Evolutionary conservation across 2,888 invertebrate genomes (phyloP), one percentile per base, ranked within the genome.

Genomic region (Trichopoda pennipes): DNA sequence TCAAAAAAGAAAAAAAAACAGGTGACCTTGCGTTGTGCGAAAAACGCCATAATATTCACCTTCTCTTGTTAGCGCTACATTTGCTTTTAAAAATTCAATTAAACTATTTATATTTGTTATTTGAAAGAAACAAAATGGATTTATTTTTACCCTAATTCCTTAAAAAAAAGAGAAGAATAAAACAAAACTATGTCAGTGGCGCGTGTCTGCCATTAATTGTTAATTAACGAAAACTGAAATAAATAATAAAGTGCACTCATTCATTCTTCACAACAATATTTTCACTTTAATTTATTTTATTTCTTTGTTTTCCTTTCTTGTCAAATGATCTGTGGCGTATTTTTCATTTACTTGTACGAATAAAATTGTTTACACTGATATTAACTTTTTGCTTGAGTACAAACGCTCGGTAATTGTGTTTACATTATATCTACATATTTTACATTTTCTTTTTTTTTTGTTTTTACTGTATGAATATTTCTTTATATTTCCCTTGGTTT

Each of bases 141-240:
- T 44, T n/a, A 47, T 35, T 53, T 19, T 56, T 56, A 2, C 47
- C 23, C 32, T 9, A 38, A 28, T 32, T 42, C 21, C 19, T 4
- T 3, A 32, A 51, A 51, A 51, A 32, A 56, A 1, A 19, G 69
- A 38, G 55, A 23, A n/a, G n/a, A 28, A 4, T 8, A 28, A 28
- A 28, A 6, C 7, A 16, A 51, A 72, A 66, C 44, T 79, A 73
- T 73, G 72, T 66, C 66, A 79, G 74, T 49, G 81, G 74, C 81
- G 74, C 78, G 78, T 82, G 81, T 75, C 81, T 70, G 38, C 60
- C 64, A 82, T 75, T 78, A 78, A 82, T 78, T 70, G 74, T 70
- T 82, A 82, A 82, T 82, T 78, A 75, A 79, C 53, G 60, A 73
- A 60, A 69, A 68, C 35, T 61, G 51, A 44, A 68, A 44, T 38